These are phyloP conservation scores for Poicephalus meyeri DNA, from an alignment of 2,113 vertebrate genomes.

Conservation along the genomic window DNA sequence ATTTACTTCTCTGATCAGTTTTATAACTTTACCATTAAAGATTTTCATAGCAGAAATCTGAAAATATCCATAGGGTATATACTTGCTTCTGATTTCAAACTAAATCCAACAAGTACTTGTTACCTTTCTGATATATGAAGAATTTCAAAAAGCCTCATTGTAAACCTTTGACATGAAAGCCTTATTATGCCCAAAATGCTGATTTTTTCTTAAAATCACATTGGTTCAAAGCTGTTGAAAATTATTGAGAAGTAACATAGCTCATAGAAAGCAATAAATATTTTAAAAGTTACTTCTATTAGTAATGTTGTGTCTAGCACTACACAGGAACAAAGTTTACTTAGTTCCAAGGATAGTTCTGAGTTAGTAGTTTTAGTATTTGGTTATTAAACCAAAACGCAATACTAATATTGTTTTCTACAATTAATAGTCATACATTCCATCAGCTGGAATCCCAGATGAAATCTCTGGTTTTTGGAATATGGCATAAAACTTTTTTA, in stretches of 20 bases:
- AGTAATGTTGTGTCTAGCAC: not conserved
- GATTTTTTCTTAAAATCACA: not conserved
- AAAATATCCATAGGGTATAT: not conserved
- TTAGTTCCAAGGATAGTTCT: not conserved
- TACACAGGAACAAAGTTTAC: not conserved
- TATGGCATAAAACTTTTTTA: not conserved
- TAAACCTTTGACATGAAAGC: not conserved
- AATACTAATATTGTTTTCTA: not conserved
- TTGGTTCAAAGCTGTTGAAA: not conserved
- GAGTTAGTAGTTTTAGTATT: not conserved
- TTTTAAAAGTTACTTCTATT: not conserved
- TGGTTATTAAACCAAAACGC: not conserved
- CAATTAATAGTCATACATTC: not conserved
- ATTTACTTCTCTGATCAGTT: not conserved
- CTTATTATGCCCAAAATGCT: not conserved
- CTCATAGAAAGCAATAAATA: not conserved
- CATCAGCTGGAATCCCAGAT: not conserved
- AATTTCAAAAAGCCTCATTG: not conserved
- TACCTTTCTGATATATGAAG: not conserved
- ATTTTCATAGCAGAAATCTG: not conserved
- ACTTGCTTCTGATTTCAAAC: not conserved
- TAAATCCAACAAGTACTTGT: not conserved
- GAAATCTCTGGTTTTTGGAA: not conserved
- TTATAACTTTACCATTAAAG: not conserved
- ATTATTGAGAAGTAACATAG: not conserved